Evolutionary conservation across 2,888 invertebrate genomes (phyloP), one percentile per base, ranked within the genome.

Genomic region (Aleiodes testaceus): DNA sequence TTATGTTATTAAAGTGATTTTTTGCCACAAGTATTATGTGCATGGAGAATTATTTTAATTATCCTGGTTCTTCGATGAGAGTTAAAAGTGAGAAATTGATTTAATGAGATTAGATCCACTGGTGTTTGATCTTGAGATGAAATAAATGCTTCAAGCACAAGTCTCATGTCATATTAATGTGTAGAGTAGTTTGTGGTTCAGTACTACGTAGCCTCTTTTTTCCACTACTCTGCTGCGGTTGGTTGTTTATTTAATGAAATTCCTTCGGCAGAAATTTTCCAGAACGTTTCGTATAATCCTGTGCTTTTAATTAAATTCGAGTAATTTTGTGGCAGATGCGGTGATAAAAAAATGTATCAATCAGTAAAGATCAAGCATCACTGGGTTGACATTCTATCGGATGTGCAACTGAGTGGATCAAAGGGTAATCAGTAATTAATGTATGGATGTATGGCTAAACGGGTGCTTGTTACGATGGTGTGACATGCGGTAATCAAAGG

Each of bases 331-430:
- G 9, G 14, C 36, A 50, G 42, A 16, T 59, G 4, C 14, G 59
- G 14, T 30, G 36, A 59, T 36, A 42, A 42, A 59, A 49, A 22
- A 63, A 61, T 63, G 44, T 20, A 22, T n/a, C 63, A 20, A 45
- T n/a, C 45, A 11, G 45, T 18, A 20, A 44, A 63, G 1, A 45
- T 45, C 22, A 22, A 45, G 18, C 45, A 63, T 63, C 63, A 45
- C 22, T 16, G 18, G 11, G 42, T 14, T 36, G 59, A 59, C 26
- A n/a, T 26, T n/a, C 36, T 22, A 36, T 30, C 59, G 36, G 16
- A 16, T 59, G 42, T 59, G 59, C 59, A 59, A 59, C 12, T 59
- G 59, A 59, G 16, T 59, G 45, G 12, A 67, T 45, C 67, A 26
- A 20, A 45, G 59, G 42, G 36, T 59, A 59, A 20, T 9, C n/a